These are phyloP conservation scores for Coryphaenoides rupestris DNA, from an alignment of 2,113 vertebrate genomes.

Conservation along the genomic window DNA sequence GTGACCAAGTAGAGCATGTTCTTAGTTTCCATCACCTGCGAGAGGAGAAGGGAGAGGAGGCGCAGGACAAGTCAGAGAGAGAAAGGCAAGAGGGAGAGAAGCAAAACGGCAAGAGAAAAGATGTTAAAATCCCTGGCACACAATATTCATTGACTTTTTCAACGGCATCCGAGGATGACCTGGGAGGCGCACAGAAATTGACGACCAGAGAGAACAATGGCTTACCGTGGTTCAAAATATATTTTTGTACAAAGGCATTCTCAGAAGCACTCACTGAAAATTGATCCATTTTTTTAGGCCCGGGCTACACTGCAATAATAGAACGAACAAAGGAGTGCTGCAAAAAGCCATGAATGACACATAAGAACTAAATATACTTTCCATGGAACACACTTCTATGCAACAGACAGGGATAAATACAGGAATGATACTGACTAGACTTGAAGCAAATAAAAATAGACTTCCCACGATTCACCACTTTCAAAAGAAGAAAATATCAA, in stretches of 20 bases:
- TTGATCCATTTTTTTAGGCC: no score
- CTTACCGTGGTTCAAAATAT: no score
- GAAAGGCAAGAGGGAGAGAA: background rate
- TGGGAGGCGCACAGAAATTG: no score
- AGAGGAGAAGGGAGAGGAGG: conserved; percentile 24
- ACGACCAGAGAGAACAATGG: no score
- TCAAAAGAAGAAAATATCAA: no score
- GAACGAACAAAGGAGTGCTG: background rate
- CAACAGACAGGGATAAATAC: conserved; percentile 58
- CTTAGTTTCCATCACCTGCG: conserved; percentile 98
- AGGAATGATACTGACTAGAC: conserved; percentile 34
- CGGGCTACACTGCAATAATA: conserved; percentile 16
- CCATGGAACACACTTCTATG: conserved; percentile 4
- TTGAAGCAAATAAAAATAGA: no score
- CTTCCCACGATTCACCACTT: no score
- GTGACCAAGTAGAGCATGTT: conserved; percentile 99
- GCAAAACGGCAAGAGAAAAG: background rate
- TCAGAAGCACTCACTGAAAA: no score
- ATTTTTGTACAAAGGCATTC: no score
- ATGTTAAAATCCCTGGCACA: background rate
- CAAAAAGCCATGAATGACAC: conserved; percentile 55
- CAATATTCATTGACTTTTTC: no score
- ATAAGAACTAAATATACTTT: conserved; percentile 52
- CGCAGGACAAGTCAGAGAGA: conserved; percentile 3
- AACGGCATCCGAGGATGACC: no score